These are phyloP conservation scores for Petroica traversi DNA, from an alignment of 2,113 vertebrate species.

Conservation along the genomic window DNA sequence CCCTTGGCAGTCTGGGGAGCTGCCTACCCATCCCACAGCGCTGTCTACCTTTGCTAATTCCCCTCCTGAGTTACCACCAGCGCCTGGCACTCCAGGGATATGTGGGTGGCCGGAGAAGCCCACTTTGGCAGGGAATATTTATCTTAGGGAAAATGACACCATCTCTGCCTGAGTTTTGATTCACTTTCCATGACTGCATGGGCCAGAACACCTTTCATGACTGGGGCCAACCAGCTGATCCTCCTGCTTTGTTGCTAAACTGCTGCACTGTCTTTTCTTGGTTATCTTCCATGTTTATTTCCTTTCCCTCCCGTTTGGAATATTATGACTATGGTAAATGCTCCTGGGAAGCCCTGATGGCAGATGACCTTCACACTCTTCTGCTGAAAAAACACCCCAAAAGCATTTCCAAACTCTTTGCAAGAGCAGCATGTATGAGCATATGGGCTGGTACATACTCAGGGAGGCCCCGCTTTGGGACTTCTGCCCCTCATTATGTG, in stretches of 20 bases:
- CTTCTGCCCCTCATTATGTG: neutral
- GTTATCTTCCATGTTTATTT: neutral
- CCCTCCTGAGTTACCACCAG: neutral
- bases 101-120: neutral
- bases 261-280: neutral
- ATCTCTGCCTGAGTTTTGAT: neutral
- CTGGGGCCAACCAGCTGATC: neutral
- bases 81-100: fast-evolving
- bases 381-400: neutral
- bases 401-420: neutral
- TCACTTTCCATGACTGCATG: neutral
- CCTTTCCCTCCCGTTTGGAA: neutral
- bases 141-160: neutral
- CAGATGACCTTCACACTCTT: neutral
- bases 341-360: neutral
- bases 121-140: neutral
- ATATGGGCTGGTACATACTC: neutral
- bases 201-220: neutral
- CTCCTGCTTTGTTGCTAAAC: neutral
- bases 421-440: fast-evolving
- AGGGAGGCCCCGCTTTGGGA: neutral
- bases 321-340: neutral
- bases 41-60: neutral
- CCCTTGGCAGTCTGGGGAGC: neutral
- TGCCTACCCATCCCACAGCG: neutral